Evolutionary conservation across 2,797 vertebrate genomes (phyloP), one percentile per base, ranked within the genome.

Genomic region (Percopsis omiscomaycus): DNA sequence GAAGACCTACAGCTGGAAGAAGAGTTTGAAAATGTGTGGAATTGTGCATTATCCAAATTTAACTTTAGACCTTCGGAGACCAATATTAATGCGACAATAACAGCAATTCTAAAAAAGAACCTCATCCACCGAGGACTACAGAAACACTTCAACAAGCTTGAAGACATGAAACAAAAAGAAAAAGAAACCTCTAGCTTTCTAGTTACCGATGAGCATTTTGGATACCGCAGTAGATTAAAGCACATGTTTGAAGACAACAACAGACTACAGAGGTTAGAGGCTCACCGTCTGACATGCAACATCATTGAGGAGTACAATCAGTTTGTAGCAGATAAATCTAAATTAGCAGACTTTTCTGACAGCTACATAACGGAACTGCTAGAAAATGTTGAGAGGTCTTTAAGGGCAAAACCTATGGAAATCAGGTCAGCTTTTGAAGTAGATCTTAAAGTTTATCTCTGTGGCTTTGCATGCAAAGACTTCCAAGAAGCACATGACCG

Each of bases 11-110:
- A 89, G 47, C 72, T 92, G 14, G 74, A 92, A 61, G 60, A 74
- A 3, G 89, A 91, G 69, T 93, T 93, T 89, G 88, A 87, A 30
- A 66, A 12, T 32, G 57, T 89, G 61, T 93, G 92, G 92, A 81
- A 58, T 54, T 77, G 84, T 44, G 78, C 77, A 0, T 57, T 92
- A 52, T 88, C 81, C 1, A 85, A 74, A 45, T 69, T 90, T 79
- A 81, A 87, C n/a, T 81, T 89, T 59, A 84, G 78, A 45, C 68
- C 75, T 56, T 84, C 87, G 69, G 75, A 87, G 68, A 84, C 4
- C 11, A 77, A 92, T 27, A 89, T 94, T 30, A 68, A 69, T 57
- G 10, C 51, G 67, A 81, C 83, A 59, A 81, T 93, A 54, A 68
- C 37, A 22, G 2, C 76, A 4, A 71, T 88, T 52, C 76, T 93